Evolutionary conservation across 64 coral and sea anemone species (phyloP).

Genomic region (Trachythela sp.): DNA sequence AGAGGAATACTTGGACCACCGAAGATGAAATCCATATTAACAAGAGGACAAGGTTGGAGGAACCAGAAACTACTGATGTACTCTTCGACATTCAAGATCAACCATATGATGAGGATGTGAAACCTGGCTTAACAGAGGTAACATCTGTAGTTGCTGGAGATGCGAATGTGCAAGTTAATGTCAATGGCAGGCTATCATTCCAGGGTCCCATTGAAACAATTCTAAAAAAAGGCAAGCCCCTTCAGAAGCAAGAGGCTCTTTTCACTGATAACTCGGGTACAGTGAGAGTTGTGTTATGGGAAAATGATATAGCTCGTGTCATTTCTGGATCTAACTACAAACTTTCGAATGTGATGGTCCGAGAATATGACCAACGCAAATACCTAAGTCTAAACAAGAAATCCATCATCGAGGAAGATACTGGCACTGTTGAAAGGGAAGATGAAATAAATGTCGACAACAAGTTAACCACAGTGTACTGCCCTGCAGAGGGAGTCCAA

Average conservation of each 20-base stretch:
- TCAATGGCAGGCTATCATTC: not conserved
- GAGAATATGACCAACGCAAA: too few relatives aligned
- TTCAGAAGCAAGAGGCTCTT: too few relatives aligned
- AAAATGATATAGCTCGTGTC: too few relatives aligned
- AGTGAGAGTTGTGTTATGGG: too few relatives aligned
- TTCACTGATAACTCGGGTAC: not conserved
- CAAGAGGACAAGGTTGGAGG: not conserved
- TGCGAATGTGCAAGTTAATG: not conserved
- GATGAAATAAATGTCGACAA: too few relatives aligned
- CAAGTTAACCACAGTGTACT: too few relatives aligned
- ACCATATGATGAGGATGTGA: not conserved
- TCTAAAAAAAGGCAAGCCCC: not conserved
- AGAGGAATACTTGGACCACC: not conserved
- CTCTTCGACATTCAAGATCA: not conserved
- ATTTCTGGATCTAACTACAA: too few relatives aligned
- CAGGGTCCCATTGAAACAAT: not conserved
- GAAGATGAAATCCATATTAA: not conserved
- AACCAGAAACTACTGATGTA: not conserved
- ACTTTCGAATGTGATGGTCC: too few relatives aligned
- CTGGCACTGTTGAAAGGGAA: too few relatives aligned
- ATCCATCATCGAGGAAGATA: too few relatives aligned
- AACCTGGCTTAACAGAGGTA: not conserved
- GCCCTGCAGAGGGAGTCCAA: too few relatives aligned
- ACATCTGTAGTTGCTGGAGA: not conserved
- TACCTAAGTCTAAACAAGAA: too few relatives aligned